Evolutionary conservation across 2,797 vertebrate species (phyloP).

Genomic region (Diplodus sargus): DNA sequence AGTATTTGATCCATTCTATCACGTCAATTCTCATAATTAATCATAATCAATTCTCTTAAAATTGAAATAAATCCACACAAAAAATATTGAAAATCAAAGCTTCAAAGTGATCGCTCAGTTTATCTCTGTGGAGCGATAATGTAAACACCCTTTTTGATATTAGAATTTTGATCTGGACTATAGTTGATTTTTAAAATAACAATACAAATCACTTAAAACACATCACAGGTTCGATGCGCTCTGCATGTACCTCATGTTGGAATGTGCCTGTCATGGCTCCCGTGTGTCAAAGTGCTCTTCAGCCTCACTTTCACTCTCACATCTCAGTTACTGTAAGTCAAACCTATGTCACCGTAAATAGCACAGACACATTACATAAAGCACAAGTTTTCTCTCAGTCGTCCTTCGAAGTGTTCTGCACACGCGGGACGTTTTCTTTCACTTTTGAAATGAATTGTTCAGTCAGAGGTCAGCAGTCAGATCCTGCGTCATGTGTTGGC

Average conservation of each 20-base stretch:
- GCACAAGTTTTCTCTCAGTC: not conserved
- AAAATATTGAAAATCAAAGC: not conserved
- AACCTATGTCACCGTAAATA: not conserved
- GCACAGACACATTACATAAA: not conserved
- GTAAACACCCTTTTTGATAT: not conserved
- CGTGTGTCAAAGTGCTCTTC: too few relatives aligned
- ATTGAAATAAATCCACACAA: too few relatives aligned
- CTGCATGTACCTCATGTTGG: not conserved
- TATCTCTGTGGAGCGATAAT: not conserved
- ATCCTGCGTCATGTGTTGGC: conserved; percentile 56
- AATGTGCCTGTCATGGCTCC: not conserved
- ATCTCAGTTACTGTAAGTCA: not conserved
- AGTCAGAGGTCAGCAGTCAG: conserved; percentile 47
- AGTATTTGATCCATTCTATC: not conserved
- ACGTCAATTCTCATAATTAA: too few relatives aligned
- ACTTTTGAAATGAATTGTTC: conserved; percentile 61
- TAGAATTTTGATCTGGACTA: not conserved
- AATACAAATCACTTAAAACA: not conserved
- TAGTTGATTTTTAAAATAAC: not conserved
- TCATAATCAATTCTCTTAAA: not conserved
- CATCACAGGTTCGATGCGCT: not conserved
- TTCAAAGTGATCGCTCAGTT: too few relatives aligned
- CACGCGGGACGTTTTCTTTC: conserved; percentile 52
- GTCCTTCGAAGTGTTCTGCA: not conserved
- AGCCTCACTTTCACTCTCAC: not conserved